Percentiles rank a stretch among this genome's conserved stretches.
phyloP scores from a whole-genome alignment of 2,797 vertebrate genomes.

The Notamacropus eugenii region DNA sequence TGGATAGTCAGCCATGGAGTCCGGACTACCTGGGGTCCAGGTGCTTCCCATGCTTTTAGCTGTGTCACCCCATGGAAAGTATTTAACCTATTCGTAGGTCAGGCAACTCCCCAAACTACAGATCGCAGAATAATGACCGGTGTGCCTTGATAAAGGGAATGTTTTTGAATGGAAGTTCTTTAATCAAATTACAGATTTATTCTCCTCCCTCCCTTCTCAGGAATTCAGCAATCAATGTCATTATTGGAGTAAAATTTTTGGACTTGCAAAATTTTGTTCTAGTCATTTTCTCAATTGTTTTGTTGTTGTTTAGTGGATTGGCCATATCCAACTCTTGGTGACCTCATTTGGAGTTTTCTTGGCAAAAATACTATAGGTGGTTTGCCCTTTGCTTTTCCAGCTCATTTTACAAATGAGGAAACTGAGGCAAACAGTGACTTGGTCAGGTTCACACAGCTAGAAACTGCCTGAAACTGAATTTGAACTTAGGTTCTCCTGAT shows the following conservation, averaged over 20 bases:
- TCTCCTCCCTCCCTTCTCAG: neutral
- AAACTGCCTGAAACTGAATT: neutral
- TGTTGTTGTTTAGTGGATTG: neutral
- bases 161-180: neutral
- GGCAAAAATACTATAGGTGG: neutral
- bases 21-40: neutral
- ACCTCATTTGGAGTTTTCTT: neutral
- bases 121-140: neutral
- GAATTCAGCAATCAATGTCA: neutral
- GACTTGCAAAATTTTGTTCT: neutral
- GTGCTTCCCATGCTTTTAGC: neutral
- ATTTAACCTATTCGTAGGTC: neutral
- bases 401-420: neutral
- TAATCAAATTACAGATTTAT: neutral
- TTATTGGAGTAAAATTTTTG: neutral
- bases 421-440: neutral
- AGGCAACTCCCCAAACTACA: neutral
- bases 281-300: neutral
- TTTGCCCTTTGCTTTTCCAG: neutral
- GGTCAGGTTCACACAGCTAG: neutral
- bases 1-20: neutral
- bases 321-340: neutral
- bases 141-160: neutral
- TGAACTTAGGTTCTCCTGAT: neutral
- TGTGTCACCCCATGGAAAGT: neutral